phyloP scores from a whole-genome alignment of 2,113 vertebrate genomes.

The Myrmophylax atrothorax region DNA sequence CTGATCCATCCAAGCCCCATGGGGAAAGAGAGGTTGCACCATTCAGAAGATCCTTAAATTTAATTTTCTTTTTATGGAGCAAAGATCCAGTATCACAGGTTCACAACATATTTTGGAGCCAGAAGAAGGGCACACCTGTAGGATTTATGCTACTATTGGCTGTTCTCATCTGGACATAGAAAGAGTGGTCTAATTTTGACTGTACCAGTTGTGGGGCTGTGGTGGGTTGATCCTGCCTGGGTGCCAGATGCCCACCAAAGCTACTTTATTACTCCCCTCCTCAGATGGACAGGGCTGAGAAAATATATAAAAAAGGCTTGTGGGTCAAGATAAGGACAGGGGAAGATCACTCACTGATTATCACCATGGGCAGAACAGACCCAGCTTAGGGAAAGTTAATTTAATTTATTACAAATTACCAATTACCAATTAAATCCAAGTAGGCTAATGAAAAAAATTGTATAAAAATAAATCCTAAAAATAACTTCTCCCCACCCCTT shows the following conservation, averaged over 20 bases:
- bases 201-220: not conserved
- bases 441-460: not conserved
- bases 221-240: not conserved
- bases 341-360: not conserved
- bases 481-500: not conserved
- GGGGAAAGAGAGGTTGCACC: not conserved
- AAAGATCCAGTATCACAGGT: not conserved
- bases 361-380: rapidly evolving
- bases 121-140: not conserved
- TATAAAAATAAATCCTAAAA: not conserved
- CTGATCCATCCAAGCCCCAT: not conserved
- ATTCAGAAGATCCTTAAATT: not conserved
- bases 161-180: not conserved
- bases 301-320: not conserved
- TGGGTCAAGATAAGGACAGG: not conserved
- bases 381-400: not conserved
- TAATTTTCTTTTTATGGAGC: not conserved
- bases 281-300: not conserved
- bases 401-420: not conserved
- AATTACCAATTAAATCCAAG: not conserved
- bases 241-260: not conserved
- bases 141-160: not conserved
- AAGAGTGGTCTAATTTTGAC: not conserved
- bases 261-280: rapidly evolving
- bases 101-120: not conserved